Conservation (phyloP, 2,797 vertebrate genomes). For the Lates japonicus region DNA sequence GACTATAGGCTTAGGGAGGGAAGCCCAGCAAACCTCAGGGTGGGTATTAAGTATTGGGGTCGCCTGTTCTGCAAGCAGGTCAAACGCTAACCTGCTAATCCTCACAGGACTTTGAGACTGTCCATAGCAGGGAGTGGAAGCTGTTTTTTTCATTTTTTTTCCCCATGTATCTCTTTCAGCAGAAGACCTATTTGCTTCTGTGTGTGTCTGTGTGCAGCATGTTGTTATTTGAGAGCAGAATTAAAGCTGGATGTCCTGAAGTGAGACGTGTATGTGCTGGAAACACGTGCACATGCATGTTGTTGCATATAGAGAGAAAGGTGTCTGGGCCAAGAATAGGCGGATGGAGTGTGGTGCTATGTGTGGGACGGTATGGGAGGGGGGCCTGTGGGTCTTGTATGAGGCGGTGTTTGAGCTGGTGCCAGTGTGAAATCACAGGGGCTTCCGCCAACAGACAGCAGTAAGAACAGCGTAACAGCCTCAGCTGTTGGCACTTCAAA, state of each 20-base stretch:
- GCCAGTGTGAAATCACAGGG: constrained; percentile 82
- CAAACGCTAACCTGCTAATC: constrained; percentile 81
- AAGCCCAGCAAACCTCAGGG: constrained; percentile 71
- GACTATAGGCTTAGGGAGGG: constrained; percentile 72
- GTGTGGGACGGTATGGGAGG: constrained; percentile 63
- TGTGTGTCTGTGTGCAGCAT: constrained; percentile 30
- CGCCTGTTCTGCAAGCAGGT: constrained; percentile 73
- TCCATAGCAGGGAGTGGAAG: constrained; percentile 41
- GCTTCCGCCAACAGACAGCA: constrained; percentile 74
- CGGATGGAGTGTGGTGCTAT: constrained; percentile 59
- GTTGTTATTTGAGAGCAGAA: constrained; percentile 46
- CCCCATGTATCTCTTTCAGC: constrained; percentile 40
- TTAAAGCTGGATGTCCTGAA: constrained; percentile 31
- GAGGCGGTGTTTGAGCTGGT: constrained; percentile 76
- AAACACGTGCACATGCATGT: constrained; percentile 49
- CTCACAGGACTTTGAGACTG: constrained; percentile 58
- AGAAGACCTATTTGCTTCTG: constrained; percentile 39
- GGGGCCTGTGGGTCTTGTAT: constrained; percentile 57
- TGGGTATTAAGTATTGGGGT: constrained; percentile 78
- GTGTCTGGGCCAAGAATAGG: constrained; percentile 75
- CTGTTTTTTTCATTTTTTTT: constrained; percentile 10
- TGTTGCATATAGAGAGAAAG: constrained; percentile 45
- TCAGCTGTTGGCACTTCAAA: constrained; percentile 87
- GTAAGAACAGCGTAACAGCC: constrained; percentile 71
- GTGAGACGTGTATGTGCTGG: constrained; percentile 28